These are phyloP conservation scores for Paguma larvata DNA, from an alignment of 2,797 vertebrate species.

Conservation along the genomic window DNA sequence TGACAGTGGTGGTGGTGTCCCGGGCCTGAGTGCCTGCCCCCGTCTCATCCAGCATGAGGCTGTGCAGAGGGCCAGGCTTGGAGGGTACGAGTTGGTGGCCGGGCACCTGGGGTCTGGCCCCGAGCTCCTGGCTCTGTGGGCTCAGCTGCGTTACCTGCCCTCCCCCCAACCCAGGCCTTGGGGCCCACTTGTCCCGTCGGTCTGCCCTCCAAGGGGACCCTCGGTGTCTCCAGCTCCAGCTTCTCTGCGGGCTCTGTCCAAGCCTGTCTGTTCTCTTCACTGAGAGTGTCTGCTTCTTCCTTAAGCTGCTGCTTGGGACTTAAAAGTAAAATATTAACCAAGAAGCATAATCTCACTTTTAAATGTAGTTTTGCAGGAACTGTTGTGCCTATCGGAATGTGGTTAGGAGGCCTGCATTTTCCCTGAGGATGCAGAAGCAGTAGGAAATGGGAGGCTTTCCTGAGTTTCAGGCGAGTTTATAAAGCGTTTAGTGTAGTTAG, in stretches of 20 bases:
- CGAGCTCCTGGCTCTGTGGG: not conserved
- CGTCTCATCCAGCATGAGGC: not conserved
- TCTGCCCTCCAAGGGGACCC: not conserved
- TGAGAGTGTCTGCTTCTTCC: not conserved
- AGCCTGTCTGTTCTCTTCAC: not conserved
- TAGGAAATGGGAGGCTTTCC: not conserved
- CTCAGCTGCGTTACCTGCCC: not conserved
- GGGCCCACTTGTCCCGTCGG: not conserved
- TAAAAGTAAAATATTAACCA: not conserved
- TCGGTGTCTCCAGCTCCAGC: not conserved
- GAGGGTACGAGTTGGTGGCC: not conserved
- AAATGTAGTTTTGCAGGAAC: not conserved
- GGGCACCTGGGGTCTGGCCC: not conserved
- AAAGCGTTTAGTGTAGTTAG: too few species aligned
- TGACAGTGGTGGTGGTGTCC: too few species aligned
- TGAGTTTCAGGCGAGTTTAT: not conserved
- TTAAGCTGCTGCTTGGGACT: not conserved
- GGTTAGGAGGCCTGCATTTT: not conserved
- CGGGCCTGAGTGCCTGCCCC: not conserved
- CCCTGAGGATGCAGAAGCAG: not conserved
- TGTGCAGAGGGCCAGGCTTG: not conserved
- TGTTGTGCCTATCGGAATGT: not conserved
- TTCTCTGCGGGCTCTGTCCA: not conserved
- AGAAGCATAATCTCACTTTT: not conserved
- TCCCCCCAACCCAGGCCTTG: too few species aligned